Evolutionary conservation across 1,140 invertebrate species (phyloP), one percentile per base, ranked within the genome.

Genomic region (Cataglyphis hispanica): DNA sequence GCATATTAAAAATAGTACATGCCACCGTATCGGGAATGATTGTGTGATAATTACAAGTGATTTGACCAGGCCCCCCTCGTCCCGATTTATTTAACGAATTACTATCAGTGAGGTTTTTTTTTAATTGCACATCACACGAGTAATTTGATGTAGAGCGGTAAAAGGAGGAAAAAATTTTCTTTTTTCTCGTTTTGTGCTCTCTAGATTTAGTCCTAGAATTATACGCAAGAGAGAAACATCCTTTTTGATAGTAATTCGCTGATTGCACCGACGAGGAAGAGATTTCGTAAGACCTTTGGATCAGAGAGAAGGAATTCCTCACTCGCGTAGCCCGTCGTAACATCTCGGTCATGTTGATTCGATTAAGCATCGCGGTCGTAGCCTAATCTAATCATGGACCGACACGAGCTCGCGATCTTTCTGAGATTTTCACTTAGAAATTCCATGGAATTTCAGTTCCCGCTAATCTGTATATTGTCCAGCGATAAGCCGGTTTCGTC

Each of bases 41-140:
- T 87, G 93, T 94, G 93, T 94, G 94, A 95, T 95, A 94, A 93
- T 93, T 92, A 89, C 89, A 93, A 94, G 93, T 94, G 92, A 95
- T 93, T 94, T 93, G 94, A 95, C 90, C 91, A 93, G 92, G 86
- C 92, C 93, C 93, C 92, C 92, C 91, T 85, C 92, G 31, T 92
- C 92, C 91, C 88, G 70, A 90, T 76, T 76, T 78, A 90, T 86
- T 67, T 31, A 69, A 40, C 85, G 56, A 85, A 56, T 89, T 89
- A 80, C 69, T 84, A 58, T 85, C 56, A 56, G 31, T 3, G n/a
- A 66, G 11, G 7, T 43, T n/a, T 31, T 53, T 67, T 34, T 13
- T n/a, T 43, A 40, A 72, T 60, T 58, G 67, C 19, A 25, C 34
- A 40, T 70, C 22, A 34, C 7, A 13, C 37, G 13, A 10, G 76